phyloP scores from a whole-genome alignment of 2,888 invertebrate genomes.

The Hyppa rectilinea region DNA sequence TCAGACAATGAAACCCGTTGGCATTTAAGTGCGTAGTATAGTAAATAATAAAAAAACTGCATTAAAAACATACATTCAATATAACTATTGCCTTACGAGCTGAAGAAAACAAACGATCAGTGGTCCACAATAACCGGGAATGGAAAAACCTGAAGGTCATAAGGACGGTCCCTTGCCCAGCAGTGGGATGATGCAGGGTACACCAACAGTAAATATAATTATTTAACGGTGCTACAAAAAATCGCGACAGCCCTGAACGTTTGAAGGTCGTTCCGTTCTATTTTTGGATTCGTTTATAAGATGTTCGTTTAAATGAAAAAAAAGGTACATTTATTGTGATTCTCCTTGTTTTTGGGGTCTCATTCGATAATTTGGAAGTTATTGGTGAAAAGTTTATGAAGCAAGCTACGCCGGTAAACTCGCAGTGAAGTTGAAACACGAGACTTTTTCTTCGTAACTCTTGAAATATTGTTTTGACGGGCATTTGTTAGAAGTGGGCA shows the following conservation, averaged over 20 bases:
- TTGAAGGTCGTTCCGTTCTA: constrained; percentile 49
- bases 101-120: no score
- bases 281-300: constrained; percentile 49
- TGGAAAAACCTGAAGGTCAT: no score
- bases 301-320: constrained; percentile 38
- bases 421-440: constrained; percentile 19
- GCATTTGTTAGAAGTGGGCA: background rate
- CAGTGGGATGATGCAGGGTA: no score
- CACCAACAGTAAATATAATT: no score
- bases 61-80: constrained; percentile 7
- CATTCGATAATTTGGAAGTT: constrained; percentile 45
- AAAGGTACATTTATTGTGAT: constrained; percentile 39
- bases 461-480: background rate
- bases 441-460: background rate
- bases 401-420: constrained; percentile 2
- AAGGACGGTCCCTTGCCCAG: no score
- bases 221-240: background rate
- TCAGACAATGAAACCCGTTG: constrained; percentile 1
- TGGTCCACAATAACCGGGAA: no score
- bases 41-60: background rate
- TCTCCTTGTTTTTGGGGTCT: constrained; percentile 30
- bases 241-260: constrained; percentile 45
- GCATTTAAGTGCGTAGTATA: background rate
- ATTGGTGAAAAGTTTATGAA: constrained; percentile 34
- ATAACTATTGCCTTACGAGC: no score